Evolutionary conservation across 1,140 invertebrate genomes (phyloP), one percentile per base, ranked within the genome.

Genomic region (Drosophila takahashii): DNA sequence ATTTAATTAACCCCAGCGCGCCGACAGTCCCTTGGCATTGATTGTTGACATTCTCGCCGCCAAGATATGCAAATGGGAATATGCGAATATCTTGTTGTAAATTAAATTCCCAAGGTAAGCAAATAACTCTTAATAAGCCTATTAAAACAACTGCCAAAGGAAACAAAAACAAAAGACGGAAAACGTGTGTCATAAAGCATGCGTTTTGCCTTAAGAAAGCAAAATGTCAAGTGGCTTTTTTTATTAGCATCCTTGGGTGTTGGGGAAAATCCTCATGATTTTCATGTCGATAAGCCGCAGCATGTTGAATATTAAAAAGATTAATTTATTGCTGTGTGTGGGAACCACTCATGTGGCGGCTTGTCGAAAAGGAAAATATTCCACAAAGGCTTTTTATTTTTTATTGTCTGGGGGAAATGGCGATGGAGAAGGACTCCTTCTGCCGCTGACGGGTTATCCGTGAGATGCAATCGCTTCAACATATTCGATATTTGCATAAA

Each of bases 41-140:
- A 80, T 57, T 84, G 45, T 42, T 77, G 81, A 85, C 72, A 74
- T 44, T 79, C 75, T 44, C 62, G 71, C 71, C 37, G 39, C 29
- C 41, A 36, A 67, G 72, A 67, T 71, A 87, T 83, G 61, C 79
- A 79, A 83, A 79, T 61, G 74, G 79, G 65, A 87, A 64, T 78
- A 56, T 47, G 54, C 52, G 37, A 47, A 29, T 66, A 61, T 75
- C 16, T 69, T 48, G 36, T 64, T 76, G 62, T 83, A 87, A 75
- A 86, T 86, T 86, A 79, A 83, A 86, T 79, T 86, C 54, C 75
- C 83, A 86, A 87, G 83, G 83, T 86, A 86, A 87, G 48, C 65
- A 60, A 75, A 83, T 83, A 76, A 72, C 77, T 79, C 56, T 70
- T 81, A 75, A 81, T 75, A 86, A 78, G 78, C 72, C 54, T 60